A percentile compares a stretch with the other conserved stretches of the same genome.
phyloP scores from a whole-genome alignment of 2,888 invertebrate species.

The Chloromyia formosa region DNA sequence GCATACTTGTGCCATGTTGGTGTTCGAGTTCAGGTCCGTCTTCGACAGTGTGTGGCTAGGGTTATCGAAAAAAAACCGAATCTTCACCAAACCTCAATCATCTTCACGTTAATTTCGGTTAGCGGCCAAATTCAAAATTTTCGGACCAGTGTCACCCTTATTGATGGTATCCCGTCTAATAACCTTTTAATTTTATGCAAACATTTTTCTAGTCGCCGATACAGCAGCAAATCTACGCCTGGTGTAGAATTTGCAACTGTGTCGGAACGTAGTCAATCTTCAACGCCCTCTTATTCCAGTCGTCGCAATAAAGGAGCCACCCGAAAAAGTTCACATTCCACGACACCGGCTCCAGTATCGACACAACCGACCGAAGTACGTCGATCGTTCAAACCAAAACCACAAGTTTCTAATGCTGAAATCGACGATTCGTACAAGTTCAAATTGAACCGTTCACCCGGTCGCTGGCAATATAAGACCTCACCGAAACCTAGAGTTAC shows the following conservation, averaged over 20 bases:
- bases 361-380: constrained; percentile 55
- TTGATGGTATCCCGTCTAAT: constrained; percentile 40
- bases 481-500: constrained; percentile 86
- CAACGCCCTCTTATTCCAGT: constrained; percentile 63
- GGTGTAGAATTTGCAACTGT: constrained; percentile 71
- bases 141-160: constrained; percentile 25
- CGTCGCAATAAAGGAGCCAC: constrained; percentile 66
- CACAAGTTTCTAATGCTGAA: constrained; percentile 66
- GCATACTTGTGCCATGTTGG: no score
- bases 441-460: constrained; percentile 82
- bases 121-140: constrained; percentile 25
- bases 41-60: background rate
- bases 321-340: constrained; percentile 54
- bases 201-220: constrained; percentile 50
- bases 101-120: background rate
- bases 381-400: constrained; percentile 75
- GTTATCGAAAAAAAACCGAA: no score
- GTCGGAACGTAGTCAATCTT: constrained; percentile 72
- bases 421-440: constrained; percentile 74
- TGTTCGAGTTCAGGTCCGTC: background rate
- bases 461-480: constrained; percentile 91
- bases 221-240: constrained; percentile 56
- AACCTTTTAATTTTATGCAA: constrained; percentile 41
- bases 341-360: constrained; percentile 57
- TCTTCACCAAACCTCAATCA: background rate